These are phyloP conservation scores for Timema podura DNA, from an alignment of 2,888 invertebrate genomes.

Conservation along the genomic window DNA sequence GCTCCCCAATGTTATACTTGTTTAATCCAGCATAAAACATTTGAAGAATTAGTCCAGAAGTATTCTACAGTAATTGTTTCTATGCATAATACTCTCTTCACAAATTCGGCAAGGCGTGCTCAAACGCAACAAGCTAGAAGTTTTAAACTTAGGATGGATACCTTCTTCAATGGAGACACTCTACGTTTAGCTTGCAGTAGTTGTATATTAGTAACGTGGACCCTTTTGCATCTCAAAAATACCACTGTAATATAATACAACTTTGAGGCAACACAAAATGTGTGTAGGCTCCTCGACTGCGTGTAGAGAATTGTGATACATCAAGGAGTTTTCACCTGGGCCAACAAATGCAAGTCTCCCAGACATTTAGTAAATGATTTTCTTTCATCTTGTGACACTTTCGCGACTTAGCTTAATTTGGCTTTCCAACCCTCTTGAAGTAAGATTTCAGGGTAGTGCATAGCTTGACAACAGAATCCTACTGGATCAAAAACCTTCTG, in stretches of 20 bases:
- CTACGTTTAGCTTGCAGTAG: slow-evolving; percentile 29
- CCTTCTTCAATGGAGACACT: slow-evolving; percentile 29
- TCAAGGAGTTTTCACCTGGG: neutral
- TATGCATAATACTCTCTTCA: neutral
- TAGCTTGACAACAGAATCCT: neutral
- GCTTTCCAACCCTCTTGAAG: slow-evolving; percentile 9
- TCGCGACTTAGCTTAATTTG: neutral
- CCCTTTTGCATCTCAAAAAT: neutral
- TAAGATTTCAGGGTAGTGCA: no score
- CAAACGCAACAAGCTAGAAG: slow-evolving; percentile 33
- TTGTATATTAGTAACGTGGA: slow-evolving; percentile 1
- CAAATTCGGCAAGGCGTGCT: slow-evolving; percentile 6
- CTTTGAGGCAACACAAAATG: neutral
- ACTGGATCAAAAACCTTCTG: slow-evolving; percentile 9
- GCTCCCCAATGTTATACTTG: slow-evolving; percentile 32
- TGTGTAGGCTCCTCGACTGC: no score
- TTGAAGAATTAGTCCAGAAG: slow-evolving; percentile 31
- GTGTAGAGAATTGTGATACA: no score
- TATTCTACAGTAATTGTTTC: slow-evolving; percentile 7
- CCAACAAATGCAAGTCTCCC: neutral
- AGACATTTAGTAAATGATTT: neutral
- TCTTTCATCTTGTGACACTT: neutral
- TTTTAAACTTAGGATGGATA: slow-evolving; percentile 32
- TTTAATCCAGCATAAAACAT: slow-evolving; percentile 33
- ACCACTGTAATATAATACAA: neutral